These are phyloP conservation scores for Centropyge bicolor DNA, from an alignment of 2,797 vertebrate species.

Conservation along the genomic window DNA sequence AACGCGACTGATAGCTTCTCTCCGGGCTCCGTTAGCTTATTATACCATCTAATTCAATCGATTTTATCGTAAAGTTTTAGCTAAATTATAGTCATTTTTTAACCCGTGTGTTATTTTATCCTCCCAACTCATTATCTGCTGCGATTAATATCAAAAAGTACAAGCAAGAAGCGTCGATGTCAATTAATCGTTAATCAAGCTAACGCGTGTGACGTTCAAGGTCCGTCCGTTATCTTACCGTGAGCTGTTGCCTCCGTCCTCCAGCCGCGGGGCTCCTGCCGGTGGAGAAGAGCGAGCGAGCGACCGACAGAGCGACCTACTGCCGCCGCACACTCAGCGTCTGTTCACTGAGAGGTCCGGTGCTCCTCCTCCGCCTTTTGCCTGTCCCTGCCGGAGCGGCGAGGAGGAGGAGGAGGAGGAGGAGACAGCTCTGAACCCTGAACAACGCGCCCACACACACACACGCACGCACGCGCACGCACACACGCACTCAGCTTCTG, in stretches of 20 bases:
- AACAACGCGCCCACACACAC: constrained; percentile 74
- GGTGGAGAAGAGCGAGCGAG: constrained; percentile 13
- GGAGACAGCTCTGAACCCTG: constrained; percentile 63
- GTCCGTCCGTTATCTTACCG: constrained; percentile 71
- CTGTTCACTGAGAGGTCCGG: constrained; percentile 65
- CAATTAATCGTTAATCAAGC: constrained; percentile 29
- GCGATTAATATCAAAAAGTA: constrained; percentile 15
- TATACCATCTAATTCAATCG: not conserved
- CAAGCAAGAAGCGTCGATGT: constrained; percentile 9
- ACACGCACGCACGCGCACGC: constrained; percentile 39
- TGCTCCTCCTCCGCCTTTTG: constrained; percentile 79
- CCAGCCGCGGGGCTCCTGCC: constrained; percentile 54
- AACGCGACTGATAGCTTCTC: constrained; percentile 29
- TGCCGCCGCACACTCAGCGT: constrained; percentile 37
- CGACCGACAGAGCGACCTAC: constrained; percentile 40
- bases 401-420: constrained; percentile 4
- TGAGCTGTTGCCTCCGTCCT: constrained; percentile 38
- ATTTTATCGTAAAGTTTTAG: constrained; percentile 1
- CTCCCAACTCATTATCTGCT: not conserved
- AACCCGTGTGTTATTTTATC: not conserved
- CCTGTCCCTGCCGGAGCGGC: constrained; percentile 51
- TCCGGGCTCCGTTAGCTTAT: constrained; percentile 47
- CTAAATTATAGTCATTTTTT: not conserved
- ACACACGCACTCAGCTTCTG: constrained; percentile 34
- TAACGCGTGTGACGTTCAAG: not conserved